These are phyloP conservation scores for Lepidothrix coronata DNA, from an alignment of 2,113 vertebrate genomes.

Conservation along the genomic window DNA sequence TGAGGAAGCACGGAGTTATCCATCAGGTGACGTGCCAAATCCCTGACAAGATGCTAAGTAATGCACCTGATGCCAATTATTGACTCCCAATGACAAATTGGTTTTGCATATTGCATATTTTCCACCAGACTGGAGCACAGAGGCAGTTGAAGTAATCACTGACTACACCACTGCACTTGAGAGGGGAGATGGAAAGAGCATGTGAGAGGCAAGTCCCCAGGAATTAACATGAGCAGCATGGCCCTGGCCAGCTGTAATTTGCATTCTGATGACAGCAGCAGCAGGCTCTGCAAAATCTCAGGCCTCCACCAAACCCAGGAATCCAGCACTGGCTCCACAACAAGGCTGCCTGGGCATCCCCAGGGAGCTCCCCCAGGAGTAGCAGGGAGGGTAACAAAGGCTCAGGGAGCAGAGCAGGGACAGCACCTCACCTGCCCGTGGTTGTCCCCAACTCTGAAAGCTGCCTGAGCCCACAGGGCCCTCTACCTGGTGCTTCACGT, in stretches of 20 bases:
- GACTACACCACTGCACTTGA: not conserved
- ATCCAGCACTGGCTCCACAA: rapidly evolving
- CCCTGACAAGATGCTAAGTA: slow-evolving; percentile 31
- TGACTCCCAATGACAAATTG: slow-evolving; percentile 35
- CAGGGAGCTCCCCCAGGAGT: not conserved
- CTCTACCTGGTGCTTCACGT: not conserved
- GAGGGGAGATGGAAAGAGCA: not conserved
- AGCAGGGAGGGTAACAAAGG: rapidly evolving
- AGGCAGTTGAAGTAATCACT: not conserved
- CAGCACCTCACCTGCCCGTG: rapidly evolving
- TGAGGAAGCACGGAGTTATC: not conserved
- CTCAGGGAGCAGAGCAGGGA: not conserved
- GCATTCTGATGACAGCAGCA: not conserved
- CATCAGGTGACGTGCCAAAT: slow-evolving; percentile 20
- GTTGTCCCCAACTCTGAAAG: not conserved
- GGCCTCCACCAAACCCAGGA: not conserved
- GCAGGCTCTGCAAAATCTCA: not conserved
- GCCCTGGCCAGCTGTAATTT: not conserved
- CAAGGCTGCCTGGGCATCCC: rapidly evolving
- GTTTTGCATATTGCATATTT: slow-evolving; percentile 25
- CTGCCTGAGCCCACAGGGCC: not conserved
- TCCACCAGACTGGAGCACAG: not conserved
- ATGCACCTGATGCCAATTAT: slow-evolving; percentile 34
- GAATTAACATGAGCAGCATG: not conserved
- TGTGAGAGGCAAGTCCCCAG: not conserved